Evolutionary conservation across 2,113 vertebrate species (phyloP).

Genomic region (Lates calcarifer): DNA sequence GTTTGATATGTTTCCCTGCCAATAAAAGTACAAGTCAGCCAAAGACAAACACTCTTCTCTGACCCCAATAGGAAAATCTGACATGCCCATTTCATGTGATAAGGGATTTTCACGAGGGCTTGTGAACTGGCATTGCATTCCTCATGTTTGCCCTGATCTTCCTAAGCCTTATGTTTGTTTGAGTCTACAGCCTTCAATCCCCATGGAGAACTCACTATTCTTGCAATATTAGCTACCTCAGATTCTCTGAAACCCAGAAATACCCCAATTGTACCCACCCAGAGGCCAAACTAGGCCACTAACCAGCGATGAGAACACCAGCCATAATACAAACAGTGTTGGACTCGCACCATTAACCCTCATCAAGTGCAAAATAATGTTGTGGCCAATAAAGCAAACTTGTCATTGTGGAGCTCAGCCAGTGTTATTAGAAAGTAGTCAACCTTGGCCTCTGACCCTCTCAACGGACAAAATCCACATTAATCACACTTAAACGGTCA

Average conservation of each 20-base stretch:
- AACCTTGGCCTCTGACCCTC: constrained; percentile 21
- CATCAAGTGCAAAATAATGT: constrained; percentile 34
- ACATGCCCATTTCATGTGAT: constrained; percentile 43
- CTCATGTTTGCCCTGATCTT: constrained; percentile 36
- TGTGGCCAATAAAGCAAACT: constrained; percentile 12
- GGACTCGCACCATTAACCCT: constrained; percentile 37
- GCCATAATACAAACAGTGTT: constrained; percentile 26
- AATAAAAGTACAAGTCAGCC: constrained; percentile 23
- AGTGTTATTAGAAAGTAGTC: constrained; percentile 34
- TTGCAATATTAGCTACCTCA: constrained; percentile 22
- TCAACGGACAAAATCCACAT: constrained; percentile 13
- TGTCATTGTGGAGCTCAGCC: constrained; percentile 5
- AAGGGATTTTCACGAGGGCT: constrained; percentile 52
- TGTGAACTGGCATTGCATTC: constrained; percentile 20
- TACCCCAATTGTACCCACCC: constrained; percentile 3
- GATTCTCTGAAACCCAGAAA: constrained; percentile 15
- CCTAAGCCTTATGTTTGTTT: constrained; percentile 42
- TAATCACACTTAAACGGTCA: background rate
- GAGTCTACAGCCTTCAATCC: constrained; percentile 17
- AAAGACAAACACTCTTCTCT: constrained; percentile 34
- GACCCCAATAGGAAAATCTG: constrained; percentile 56
- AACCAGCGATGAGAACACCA: constrained; percentile 4
- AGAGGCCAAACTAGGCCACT: constrained; percentile 31
- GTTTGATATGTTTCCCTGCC: constrained; percentile 34
- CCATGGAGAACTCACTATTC: constrained; percentile 27